Base-by-base conservation (phyloP, 1,140 invertebrate species). In the Pissodes strobi region DNA sequence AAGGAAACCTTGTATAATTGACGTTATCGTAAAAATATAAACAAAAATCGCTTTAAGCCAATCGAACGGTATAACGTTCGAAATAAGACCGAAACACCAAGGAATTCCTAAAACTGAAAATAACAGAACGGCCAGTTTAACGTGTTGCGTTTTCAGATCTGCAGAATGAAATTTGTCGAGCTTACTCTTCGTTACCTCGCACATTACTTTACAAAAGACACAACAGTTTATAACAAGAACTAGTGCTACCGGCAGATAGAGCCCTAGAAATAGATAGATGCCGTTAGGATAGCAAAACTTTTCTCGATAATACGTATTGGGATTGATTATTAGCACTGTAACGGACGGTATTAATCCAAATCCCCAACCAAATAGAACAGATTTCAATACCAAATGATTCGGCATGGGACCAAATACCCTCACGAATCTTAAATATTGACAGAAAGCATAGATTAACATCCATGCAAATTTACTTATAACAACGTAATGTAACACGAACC, bases 61-160 rank as follows among this genome's bases (percentile, higher is more conserved):
- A 10, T 81, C 67, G 3, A 73, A 67, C 5, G 77, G 77, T 17
- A 79, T 74, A 13, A 82, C 77, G 67, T 83, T 81, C 6, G 82
- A 81, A 37, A 85, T 76, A n/a, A 87, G 68, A 4, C 84, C 85
- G 72, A 87, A 86, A 23, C 87, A 76, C 86, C 86, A 87, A 9
- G 84, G 82, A 0, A 87, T 69, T 0, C 86, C 86, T 4, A 87
- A 73, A 23, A 86, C 69, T 61, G 84, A 87, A 70, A 87, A 87
- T 4, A 87, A 72, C 60, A 87, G 74, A 15, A 86, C 71, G 1
- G 82, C 85, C 3, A 86, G 69, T 23, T 82, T 78, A 15, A 86
- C 71, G 66, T 85, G 84, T 66, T 85, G 84, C 25, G 80, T 77
- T 9, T 79, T 71, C 8, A 82, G 72, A 38, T 85, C 71, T 62